phyloP scores from a whole-genome alignment of 2,113 vertebrate genomes.

The Rhinopomastus cyanomelas region DNA sequence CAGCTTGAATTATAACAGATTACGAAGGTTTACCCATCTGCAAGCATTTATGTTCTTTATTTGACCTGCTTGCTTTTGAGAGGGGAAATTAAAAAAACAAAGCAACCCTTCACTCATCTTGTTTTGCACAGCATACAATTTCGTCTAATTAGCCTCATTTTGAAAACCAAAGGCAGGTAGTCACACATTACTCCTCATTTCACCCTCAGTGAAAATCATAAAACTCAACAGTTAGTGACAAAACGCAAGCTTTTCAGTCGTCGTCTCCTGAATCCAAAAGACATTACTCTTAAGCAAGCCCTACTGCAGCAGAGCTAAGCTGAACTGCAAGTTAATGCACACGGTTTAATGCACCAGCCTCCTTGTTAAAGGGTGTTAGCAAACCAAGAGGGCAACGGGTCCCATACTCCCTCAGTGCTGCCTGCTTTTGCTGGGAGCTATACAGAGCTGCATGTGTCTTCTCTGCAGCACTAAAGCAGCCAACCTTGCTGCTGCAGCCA shows the following conservation, averaged over 20 bases:
- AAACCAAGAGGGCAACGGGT: rapidly evolving
- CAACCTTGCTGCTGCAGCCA: not conserved
- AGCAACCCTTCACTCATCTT: not conserved
- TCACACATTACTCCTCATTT: not conserved
- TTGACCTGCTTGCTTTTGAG: not conserved
- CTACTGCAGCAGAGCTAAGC: not conserved
- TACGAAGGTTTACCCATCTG: not conserved
- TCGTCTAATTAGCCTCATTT: not conserved
- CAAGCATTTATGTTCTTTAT: not conserved
- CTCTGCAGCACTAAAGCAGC: not conserved
- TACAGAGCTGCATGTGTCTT: not conserved
- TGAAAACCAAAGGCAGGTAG: not conserved
- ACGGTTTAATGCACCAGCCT: not conserved
- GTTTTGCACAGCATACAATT: not conserved
- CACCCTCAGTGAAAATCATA: not conserved
- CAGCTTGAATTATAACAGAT: not conserved
- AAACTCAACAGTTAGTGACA: not conserved
- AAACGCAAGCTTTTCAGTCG: not conserved
- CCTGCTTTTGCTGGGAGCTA: not conserved
- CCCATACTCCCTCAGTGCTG: not conserved
- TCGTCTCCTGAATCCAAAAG: not conserved
- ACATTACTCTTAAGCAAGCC: not conserved
- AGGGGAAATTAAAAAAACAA: not conserved
- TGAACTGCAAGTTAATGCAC: not conserved
- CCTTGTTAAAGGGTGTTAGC: not conserved